Conservation (phyloP, 2,888 invertebrate species). For the Blastobasis adustella region DNA sequence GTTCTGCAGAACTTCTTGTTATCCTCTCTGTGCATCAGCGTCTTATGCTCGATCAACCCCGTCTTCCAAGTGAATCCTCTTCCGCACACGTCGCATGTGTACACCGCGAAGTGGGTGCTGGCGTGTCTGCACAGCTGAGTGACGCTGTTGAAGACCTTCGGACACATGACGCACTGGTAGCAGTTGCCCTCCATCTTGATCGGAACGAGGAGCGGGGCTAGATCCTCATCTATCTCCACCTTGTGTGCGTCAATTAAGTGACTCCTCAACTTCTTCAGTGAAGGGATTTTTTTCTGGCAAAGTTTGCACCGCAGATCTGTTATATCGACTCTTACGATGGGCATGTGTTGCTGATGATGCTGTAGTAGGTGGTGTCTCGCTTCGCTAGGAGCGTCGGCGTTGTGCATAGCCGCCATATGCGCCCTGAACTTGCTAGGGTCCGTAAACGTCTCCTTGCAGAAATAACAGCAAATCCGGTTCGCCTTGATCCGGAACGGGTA, state of each 20-base stretch:
- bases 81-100: constrained; percentile 58
- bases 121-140: constrained; percentile 55
- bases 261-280: constrained; percentile 46
- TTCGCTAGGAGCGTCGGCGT: constrained; percentile 16
- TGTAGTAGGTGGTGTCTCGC: too few species aligned
- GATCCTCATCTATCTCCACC: constrained; percentile 53
- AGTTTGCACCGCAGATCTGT: constrained; percentile 63
- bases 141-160: constrained; percentile 20
- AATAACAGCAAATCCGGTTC: constrained; percentile 58
- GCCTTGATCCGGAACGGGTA: constrained; percentile 65
- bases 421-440: constrained; percentile 43
- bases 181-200: constrained; percentile 11
- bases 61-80: constrained; percentile 22
- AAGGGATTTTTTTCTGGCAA: constrained; percentile 53
- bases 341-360: too few species aligned
- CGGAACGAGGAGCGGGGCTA: constrained; percentile 12
- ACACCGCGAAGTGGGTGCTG: constrained; percentile 50
- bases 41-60: constrained; percentile 7
- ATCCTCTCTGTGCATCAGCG: not conserved
- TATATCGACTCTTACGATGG: constrained; percentile 49
- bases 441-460: constrained; percentile 53
- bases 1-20: constrained; percentile 35
- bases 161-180: constrained; percentile 14
- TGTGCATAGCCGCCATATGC: constrained; percentile 55
- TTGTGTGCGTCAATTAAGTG: constrained; percentile 64